Conservation (phyloP, 1,140 invertebrate genomes). For the Drosophila willistoni region DNA sequence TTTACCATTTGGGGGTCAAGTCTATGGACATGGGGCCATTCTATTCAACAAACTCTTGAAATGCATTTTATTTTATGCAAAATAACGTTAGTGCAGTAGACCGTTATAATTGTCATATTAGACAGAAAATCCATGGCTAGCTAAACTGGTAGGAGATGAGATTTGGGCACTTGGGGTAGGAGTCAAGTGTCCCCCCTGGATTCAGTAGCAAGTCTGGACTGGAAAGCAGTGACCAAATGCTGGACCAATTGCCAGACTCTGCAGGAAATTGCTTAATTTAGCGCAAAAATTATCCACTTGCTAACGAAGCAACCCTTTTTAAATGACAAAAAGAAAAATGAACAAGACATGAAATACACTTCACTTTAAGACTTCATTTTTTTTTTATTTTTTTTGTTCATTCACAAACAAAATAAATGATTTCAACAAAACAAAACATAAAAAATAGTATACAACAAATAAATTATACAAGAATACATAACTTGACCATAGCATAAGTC, state of each 20-base stretch:
- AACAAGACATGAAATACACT: not conserved
- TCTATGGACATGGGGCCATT: slow-evolving; percentile 1
- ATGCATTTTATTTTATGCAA: slow-evolving; percentile 72
- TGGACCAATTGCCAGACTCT: slow-evolving; percentile 35
- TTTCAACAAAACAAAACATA: not conserved
- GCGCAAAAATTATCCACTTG: slow-evolving; percentile 71
- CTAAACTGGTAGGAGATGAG: not conserved
- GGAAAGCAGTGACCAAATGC: slow-evolving; percentile 19
- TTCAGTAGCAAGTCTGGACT: not conserved
- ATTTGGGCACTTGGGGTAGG: not conserved
- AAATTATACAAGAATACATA: not conserved
- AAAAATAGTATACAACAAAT: slow-evolving; percentile 13
- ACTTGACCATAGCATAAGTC: not conserved
- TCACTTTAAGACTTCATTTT: not conserved
- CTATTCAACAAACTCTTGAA: slow-evolving; percentile 22
- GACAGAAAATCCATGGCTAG: slow-evolving; percentile 39
- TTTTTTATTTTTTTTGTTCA: not conserved
- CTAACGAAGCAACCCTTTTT: slow-evolving; percentile 38
- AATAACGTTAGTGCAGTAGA: slow-evolving; percentile 70
- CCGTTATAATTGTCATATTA: slow-evolving; percentile 76
- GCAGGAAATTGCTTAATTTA: slow-evolving; percentile 76
- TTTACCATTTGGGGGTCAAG: slow-evolving; percentile 8
- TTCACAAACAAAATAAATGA: slow-evolving; percentile 9
- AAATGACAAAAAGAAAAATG: slow-evolving; percentile 19
- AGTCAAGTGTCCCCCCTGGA: not conserved